Evolutionary conservation across 2,888 invertebrate genomes (phyloP).

Genomic region (Trisateles emortualis): DNA sequence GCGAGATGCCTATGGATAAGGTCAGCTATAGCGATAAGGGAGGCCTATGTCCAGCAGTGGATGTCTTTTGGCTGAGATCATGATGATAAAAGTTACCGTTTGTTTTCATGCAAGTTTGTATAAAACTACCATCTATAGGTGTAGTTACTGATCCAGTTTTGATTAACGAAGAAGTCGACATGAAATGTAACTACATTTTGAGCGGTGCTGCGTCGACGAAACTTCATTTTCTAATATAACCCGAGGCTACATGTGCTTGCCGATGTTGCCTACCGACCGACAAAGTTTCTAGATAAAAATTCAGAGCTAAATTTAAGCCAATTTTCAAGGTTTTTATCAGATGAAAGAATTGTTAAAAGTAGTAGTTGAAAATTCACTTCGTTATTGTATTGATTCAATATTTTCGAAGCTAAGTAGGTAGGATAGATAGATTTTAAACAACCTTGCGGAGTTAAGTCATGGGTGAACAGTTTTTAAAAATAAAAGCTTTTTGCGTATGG

Average conservation of each 20-base stretch:
- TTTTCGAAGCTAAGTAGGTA: no score
- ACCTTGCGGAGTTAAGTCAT: no score
- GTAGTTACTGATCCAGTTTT: neutral
- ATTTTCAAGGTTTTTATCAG: neutral
- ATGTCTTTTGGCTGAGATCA: no score
- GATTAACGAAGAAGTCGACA: neutral
- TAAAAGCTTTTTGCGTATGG: no score
- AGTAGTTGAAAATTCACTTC: neutral
- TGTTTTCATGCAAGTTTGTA: neutral
- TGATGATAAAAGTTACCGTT: neutral
- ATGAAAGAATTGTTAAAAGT: neutral
- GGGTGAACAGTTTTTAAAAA: no score
- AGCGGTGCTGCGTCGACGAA: neutral
- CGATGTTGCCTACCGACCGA: no score
- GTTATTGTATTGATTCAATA: neutral
- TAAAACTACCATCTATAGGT: no score
- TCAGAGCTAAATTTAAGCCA: neutral
- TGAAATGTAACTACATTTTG: neutral
- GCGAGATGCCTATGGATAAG: no score
- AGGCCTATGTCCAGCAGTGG: no score
- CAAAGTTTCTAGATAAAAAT: neutral
- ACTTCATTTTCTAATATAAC: constrained; percentile 1
- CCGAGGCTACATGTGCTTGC: neutral
- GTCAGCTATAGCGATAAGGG: no score
- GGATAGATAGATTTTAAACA: no score